phyloP scores from a whole-genome alignment of 1,140 invertebrate species.

The Hylaeus anthracinus region DNA sequence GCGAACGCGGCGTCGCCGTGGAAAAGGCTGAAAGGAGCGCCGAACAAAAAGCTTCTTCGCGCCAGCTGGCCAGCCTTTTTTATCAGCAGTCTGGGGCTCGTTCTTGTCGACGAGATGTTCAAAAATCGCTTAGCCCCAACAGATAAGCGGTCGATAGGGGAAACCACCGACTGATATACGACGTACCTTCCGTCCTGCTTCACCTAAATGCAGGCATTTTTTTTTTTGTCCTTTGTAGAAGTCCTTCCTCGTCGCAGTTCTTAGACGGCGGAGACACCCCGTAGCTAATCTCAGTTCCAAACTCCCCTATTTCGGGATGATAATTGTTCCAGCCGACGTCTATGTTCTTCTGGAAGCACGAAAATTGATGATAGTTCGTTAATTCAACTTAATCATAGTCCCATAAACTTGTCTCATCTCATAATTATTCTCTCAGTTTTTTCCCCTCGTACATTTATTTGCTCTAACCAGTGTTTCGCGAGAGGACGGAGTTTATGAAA shows the following conservation, averaged over 20 bases:
- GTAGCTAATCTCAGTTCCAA: no score
- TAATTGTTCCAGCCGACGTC: no score
- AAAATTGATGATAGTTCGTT: no score
- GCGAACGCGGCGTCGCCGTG: slow-evolving; percentile 30
- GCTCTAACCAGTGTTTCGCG: no score
- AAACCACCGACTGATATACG: slow-evolving; percentile 51
- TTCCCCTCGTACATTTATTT: no score
- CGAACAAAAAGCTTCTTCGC: slow-evolving; percentile 50
- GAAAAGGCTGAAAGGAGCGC: slow-evolving; percentile 44
- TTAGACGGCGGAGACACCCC: no score
- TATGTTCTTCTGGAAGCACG: no score
- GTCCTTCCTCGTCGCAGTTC: no score
- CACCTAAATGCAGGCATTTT: neutral
- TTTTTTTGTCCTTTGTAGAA: neutral
- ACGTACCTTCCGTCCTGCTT: slow-evolving; percentile 48
- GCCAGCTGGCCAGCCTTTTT: slow-evolving; percentile 54
- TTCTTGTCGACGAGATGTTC: slow-evolving; percentile 58
- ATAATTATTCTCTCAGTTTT: no score
- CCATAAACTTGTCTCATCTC: no score
- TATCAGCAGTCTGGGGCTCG: slow-evolving; percentile 29
- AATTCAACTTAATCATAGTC: no score
- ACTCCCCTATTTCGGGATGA: no score
- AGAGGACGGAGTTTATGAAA: neutral
- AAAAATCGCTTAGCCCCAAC: slow-evolving; percentile 67
- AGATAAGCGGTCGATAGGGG: slow-evolving; percentile 55